Evolutionary conservation across 2,888 invertebrate genomes (phyloP), one percentile per base, ranked within the genome.

Genomic region (Seira sanloemensis): DNA sequence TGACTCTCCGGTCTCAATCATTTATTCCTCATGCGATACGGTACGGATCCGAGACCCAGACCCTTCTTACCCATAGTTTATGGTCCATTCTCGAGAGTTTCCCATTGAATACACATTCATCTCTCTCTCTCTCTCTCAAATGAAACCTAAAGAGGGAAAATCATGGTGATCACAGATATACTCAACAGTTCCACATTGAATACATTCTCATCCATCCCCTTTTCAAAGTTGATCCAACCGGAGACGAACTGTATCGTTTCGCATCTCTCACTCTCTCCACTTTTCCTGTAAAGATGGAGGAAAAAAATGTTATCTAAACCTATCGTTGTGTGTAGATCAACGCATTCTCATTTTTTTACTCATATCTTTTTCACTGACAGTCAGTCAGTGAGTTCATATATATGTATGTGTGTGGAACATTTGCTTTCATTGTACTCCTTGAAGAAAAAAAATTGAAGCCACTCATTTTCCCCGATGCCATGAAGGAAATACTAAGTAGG

Each of bases 1-100:
- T 79, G 78, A 73, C 73, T 72, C 18, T 68, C 21, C 73, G 2
- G 18, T 73, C 58, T 68, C 50, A 80, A 80, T 74, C 74, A 80
- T 80, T 80, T 50, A 74, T 80, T 79, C 79, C 25, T 2, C 2
- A 18, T 50, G 16, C 16, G 50, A 50, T 37, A 12, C 37, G 37
- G 24, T 72, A 46, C 71, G 18, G 37, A 37, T 7, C 4, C 5
- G 37, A 37, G 50, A 50, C 50, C n/a, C 2, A 50, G 50, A 26
- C 74, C 37, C 67, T 37, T 46, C 23, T 18, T 46, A 46, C 24
- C 68, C 18, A 37, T 58, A 21, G 16, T 19, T 23, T 65, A 62
- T 24, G 58, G 1, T 23, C 24, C 18, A 68, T 65, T 5, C 0
- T 62, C 23, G n/a, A 16, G 24, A 16, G 23, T 58, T 19, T n/a